A percentile compares a stretch with the other conserved stretches of the same genome.
Conservation (phyloP, 1,140 invertebrate species). For the Drosophila kanapiae region DNA sequence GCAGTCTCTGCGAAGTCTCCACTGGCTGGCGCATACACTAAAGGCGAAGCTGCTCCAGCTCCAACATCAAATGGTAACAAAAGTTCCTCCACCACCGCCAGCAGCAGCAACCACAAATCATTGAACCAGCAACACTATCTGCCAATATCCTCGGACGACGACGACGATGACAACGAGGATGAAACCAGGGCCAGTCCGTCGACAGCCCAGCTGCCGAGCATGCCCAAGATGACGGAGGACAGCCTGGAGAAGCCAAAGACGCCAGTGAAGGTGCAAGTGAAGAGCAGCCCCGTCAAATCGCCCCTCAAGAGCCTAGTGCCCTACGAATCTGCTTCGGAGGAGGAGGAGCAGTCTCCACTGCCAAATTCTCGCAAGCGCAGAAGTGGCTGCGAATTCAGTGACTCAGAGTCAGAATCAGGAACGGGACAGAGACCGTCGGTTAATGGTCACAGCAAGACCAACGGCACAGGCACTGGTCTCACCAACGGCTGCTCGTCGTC, state of each 20-base stretch:
- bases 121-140: constrained; percentile 63
- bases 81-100: constrained; percentile 73
- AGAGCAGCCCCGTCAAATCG: constrained; percentile 48
- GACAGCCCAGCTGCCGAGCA: constrained; percentile 73
- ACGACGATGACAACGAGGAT: constrained; percentile 62
- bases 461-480: constrained; percentile 12
- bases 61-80: constrained; percentile 71
- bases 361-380: constrained; percentile 67
- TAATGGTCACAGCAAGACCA: constrained; percentile 61
- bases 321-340: constrained; percentile 81
- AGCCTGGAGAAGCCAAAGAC: constrained; percentile 51
- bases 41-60: constrained; percentile 56
- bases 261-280: constrained; percentile 49
- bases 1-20: constrained; percentile 68
- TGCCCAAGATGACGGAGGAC: constrained; percentile 69
- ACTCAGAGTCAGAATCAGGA: constrained; percentile 48
- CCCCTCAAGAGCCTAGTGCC: constrained; percentile 81
- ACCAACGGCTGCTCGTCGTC: constrained; percentile 27
- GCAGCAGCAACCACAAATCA: constrained; percentile 45
- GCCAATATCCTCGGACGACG: constrained; percentile 75
- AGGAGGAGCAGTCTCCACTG: constrained; percentile 56
- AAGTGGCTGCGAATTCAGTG: constrained; percentile 53
- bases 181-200: constrained; percentile 48
- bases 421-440: not conserved
- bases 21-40: constrained; percentile 59